Evolutionary conservation across 2,888 invertebrate species (phyloP).

Genomic region (Ophion obscuratus): DNA sequence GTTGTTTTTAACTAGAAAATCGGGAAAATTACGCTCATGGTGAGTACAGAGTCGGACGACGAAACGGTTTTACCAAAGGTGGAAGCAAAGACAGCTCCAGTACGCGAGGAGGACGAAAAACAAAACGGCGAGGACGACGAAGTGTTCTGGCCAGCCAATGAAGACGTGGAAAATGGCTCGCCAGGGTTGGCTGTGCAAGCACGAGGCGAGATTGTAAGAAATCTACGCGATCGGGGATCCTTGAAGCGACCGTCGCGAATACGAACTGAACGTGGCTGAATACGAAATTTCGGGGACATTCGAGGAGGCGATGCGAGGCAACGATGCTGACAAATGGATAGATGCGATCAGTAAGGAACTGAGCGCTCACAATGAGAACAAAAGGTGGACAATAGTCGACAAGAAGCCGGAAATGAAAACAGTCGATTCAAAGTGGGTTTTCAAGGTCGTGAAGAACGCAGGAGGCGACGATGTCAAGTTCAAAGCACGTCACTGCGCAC

Average conservation of each 20-base stretch:
- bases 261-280: constrained; percentile 35
- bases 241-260: constrained; percentile 13
- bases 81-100: background rate
- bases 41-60: background rate
- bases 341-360: constrained; percentile 37
- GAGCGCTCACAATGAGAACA: constrained; percentile 31
- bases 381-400: constrained; percentile 26
- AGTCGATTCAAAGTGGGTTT: constrained; percentile 33
- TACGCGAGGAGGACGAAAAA: background rate
- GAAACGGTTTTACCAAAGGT: background rate
- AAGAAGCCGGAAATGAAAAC: constrained; percentile 3
- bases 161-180: no score
- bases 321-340: constrained; percentile 18
- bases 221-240: no score
- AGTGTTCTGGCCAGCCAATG: no score
- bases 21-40: no score
- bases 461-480: background rate
- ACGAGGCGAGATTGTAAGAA: constrained; percentile 8
- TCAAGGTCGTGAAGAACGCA: background rate
- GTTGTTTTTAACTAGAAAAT: no score
- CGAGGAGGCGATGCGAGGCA: constrained; percentile 32
- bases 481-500: constrained; percentile 7
- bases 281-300: constrained; percentile 1
- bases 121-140: no score
- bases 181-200: no score